These are phyloP conservation scores for Willowsia nigromaculata DNA, from an alignment of 2,888 invertebrate genomes.

Conservation along the genomic window DNA sequence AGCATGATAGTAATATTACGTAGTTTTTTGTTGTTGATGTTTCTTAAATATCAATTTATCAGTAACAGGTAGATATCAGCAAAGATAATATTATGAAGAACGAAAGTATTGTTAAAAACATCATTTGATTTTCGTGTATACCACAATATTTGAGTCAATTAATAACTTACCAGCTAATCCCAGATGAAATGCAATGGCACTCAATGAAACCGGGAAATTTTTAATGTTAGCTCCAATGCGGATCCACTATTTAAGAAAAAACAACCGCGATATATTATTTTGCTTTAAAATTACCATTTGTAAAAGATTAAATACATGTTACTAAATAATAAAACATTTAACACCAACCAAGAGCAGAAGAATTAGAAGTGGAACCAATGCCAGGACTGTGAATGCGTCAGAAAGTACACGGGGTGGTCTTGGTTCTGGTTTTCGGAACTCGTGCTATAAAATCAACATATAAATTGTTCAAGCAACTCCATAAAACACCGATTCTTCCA, in stretches of 20 bases:
- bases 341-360: constrained; percentile 86
- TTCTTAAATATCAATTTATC: too few species aligned
- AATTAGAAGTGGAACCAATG: constrained; percentile 89
- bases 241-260: constrained; percentile 85
- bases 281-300: too few species aligned
- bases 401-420: constrained; percentile 94
- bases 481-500: too few species aligned
- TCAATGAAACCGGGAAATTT: constrained; percentile 88
- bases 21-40: too few species aligned
- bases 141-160: background rate
- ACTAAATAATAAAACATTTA: too few species aligned
- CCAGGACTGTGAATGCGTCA: constrained; percentile 92
- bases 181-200: constrained; percentile 93
- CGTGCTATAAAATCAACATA: constrained; percentile 84
- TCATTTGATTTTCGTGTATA: constrained; percentile 65
- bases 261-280: too few species aligned
- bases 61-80: constrained; percentile 60
- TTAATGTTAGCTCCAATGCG: constrained; percentile 92
- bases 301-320: background rate
- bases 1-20: too few species aligned
- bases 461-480: too few species aligned
- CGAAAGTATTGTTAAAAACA: constrained; percentile 77
- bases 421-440: constrained; percentile 94
- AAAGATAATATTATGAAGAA: constrained; percentile 73
- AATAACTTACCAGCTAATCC: constrained; percentile 88